Evolutionary conservation across 1,140 invertebrate genomes (phyloP), one percentile per base, ranked within the genome.

Genomic region (Coenobita brevimanus): DNA sequence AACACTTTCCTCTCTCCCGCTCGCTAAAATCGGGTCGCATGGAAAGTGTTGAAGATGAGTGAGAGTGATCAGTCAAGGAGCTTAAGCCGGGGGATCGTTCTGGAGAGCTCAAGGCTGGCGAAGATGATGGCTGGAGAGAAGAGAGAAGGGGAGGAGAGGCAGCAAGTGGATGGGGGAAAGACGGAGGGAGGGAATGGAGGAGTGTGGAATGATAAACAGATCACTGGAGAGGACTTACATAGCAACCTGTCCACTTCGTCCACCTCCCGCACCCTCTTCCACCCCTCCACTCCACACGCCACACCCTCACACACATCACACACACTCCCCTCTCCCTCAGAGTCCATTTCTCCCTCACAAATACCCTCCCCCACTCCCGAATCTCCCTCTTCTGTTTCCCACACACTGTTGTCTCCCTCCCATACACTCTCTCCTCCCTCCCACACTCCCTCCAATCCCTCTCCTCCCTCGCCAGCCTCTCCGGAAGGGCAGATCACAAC

Each of bases 151-250:
- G 46, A 50, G 46, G 17, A 17, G 46, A 17, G 17, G 46, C 6
- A 50, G 46, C 6, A 50, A 17, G 17, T 8, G 46, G 17, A 50
- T 6, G 17, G 17, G 46, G 46, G 17, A 50, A 17, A 6, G 46
- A 17, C 6, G 46, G 46, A 17, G 17, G 46, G 46, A 50, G 6
- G 46, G 17, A 8, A 17, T 33, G 27, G 30, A 43, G n/a, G 27
- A 38, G 57, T 43, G 38, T 33, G 1, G 21, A 46, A n/a, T n/a
- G n/a, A 24, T 10, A 71, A 50, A 50, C 46, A 50, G 13, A 17
- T 17, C n/a, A 50, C 3, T 17, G 41, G 50, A 13, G 80, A 82
- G n/a, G 80, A 82, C 64, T 38, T 41, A 8, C 80, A 71, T 10
- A 82, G 64, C 64, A 67, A 60, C 62, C 50, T 64, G 36, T 10